These are phyloP conservation scores for Ericerus pela DNA, from an alignment of 1,140 invertebrate species.

Conservation along the genomic window DNA sequence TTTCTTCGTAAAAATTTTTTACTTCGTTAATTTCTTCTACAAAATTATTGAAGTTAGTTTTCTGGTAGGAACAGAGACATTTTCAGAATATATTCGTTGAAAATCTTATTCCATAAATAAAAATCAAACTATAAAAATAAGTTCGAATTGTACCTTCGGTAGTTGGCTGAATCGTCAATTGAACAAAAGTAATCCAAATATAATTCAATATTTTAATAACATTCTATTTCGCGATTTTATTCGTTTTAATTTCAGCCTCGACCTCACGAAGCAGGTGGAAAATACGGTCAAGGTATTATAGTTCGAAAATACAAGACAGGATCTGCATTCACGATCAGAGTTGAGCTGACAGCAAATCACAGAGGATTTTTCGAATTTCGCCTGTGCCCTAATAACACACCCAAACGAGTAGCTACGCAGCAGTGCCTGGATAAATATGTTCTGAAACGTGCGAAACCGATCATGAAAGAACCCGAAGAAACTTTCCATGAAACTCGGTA, in stretches of 20 bases:
- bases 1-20: no score
- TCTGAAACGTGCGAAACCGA: conserved; percentile 39
- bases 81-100: no score
- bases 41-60: no score
- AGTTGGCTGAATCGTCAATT: no score
- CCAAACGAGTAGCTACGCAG: conserved; percentile 37
- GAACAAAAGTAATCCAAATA: no score
- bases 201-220: no score
- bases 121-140: no score
- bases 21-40: no score
- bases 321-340: conserved; percentile 48
- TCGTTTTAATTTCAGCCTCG: conserved; percentile 39
- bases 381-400: conserved; percentile 49
- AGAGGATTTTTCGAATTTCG: conserved; percentile 78
- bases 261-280: conserved; percentile 67
- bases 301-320: conserved; percentile 55
- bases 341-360: conserved; percentile 52
- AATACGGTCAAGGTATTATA: conserved; percentile 64
- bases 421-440: conserved; percentile 60
- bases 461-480: conserved; percentile 27
- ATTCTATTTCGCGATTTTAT: background rate
- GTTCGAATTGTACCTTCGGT: no score
- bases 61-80: no score
- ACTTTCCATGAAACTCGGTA: conserved; percentile 27
- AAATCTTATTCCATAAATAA: no score